A percentile compares a stretch with the other conserved stretches of the same genome.
Evolutionary conservation across 2,888 invertebrate genomes (phyloP).

Genomic region (Acheta domesticus): DNA sequence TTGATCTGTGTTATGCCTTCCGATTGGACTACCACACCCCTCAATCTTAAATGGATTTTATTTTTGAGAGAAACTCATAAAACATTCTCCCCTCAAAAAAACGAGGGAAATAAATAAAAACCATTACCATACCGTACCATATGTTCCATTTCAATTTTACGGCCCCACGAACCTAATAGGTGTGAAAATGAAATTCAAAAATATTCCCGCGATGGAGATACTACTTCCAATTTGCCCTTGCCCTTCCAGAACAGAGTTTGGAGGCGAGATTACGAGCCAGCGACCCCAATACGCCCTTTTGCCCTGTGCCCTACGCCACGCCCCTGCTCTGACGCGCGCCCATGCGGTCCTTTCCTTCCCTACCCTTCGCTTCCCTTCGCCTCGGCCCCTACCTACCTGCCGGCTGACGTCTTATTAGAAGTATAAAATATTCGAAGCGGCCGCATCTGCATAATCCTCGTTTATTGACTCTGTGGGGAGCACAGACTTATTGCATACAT

Average conservation of each 20-base stretch:
- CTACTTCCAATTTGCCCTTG: neutral
- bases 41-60: no score
- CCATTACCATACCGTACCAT: no score
- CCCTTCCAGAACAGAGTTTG: neutral
- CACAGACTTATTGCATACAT: neutral
- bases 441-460: neutral
- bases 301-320: no score
- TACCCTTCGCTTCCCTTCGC: neutral
- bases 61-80: no score
- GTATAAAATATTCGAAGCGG: neutral
- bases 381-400: neutral
- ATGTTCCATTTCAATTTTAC: neutral
- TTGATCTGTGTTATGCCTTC: no score
- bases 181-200: conserved; percentile 18
- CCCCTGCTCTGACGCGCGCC: no score
- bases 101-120: no score
- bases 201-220: neutral
- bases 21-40: no score
- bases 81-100: no score
- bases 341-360: neutral
- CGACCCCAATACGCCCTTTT: no score
- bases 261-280: neutral
- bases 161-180: neutral
- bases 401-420: conserved; percentile 7
- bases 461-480: conserved; percentile 1